Evolutionary conservation across 2,888 invertebrate species (phyloP), one percentile per base, ranked within the genome.

Genomic region (Megaustenia siamemsis): DNA sequence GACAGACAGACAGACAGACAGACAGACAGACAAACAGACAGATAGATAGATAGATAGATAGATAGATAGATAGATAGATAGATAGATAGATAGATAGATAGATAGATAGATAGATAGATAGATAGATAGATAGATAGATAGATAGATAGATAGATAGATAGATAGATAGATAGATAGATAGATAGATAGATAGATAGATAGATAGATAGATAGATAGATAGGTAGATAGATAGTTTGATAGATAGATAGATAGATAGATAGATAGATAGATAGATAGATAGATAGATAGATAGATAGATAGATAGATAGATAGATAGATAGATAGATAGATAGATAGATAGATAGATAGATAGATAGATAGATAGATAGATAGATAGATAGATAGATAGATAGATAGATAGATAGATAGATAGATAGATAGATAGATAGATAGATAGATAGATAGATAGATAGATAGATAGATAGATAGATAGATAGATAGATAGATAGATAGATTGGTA

Each of bases 361-460:
- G 15, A 63, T n/a, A 63, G 28, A 63, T 63, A n/a, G 28, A 63
- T 63, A 63, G 28, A 63, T 63, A n/a, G 28, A 10, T n/a, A 63
- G 15, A 63, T n/a, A 63, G 15, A 63, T 10, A 63, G 63, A 63
- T 10, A 63, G 63, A 63, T 10, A 63, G 63, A 63, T 10, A 63
- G 63, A 63, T 10, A 63, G 63, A 63, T 10, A 63, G 63, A 63
- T 10, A 63, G 63, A 63, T 10, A 63, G 63, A 63, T 10, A 63
- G 63, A 63, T 63, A n/a, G 15, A 63, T n/a, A 63, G 28, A 63
- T 63, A n/a, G 28, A 63, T 63, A 63, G 28, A 63, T 63, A n/a
- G 28, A 10, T n/a, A 63, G 15, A 63, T n/a, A 63, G 15, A 63
- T 10, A 63, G 63, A n/a, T 24, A 63, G 63, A 63, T 24, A n/a